Evolutionary conservation across 2,797 vertebrate species (phyloP).

Genomic region (Margarornis squamiger): DNA sequence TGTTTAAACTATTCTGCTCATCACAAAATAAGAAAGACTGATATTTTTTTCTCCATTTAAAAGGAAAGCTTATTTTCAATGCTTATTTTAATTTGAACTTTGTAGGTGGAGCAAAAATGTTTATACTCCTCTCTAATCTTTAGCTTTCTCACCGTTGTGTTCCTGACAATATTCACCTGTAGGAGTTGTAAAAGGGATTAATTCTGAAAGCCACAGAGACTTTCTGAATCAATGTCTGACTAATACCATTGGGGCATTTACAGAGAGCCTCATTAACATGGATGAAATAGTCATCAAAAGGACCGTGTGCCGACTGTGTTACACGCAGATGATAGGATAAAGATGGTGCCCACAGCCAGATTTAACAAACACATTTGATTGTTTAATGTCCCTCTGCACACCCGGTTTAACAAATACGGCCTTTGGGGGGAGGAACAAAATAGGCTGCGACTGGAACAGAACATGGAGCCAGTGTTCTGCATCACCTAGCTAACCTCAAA

Average conservation of each 20-base stretch:
- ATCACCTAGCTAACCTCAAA: constrained; percentile 1
- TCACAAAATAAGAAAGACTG: not conserved
- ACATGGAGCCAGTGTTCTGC: not conserved
- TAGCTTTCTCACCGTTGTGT: not conserved
- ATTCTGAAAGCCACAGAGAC: not conserved
- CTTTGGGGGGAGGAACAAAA: not conserved
- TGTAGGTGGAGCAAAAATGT: not conserved
- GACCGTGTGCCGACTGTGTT: not conserved
- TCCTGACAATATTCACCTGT: not conserved
- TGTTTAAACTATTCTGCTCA: not conserved
- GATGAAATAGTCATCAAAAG: not conserved
- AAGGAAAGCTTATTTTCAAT: not conserved
- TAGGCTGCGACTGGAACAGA: not conserved
- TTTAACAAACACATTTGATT: not conserved
- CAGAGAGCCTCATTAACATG: not conserved
- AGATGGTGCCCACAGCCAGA: not conserved
- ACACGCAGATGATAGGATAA: not conserved
- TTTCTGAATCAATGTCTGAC: not conserved
- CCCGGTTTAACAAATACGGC: not conserved
- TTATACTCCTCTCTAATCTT: not conserved
- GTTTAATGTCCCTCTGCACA: constrained; percentile 15
- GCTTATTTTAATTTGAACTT: not conserved
- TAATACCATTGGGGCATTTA: not conserved
- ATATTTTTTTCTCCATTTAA: not conserved
- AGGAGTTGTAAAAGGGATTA: not conserved